Conservation (phyloP, 2,888 invertebrate genomes). For the Spialia ferax region DNA sequence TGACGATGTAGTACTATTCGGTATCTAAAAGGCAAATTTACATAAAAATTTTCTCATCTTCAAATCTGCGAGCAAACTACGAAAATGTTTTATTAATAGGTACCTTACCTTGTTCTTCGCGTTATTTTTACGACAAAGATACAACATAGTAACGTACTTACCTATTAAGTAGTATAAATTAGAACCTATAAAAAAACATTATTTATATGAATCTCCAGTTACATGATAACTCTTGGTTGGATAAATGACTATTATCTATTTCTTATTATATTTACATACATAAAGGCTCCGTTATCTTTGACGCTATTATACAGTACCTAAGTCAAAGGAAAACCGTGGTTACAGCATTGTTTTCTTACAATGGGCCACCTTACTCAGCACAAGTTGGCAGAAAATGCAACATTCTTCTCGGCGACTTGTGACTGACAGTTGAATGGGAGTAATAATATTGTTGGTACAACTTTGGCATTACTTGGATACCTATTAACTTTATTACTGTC, state of each 20-base stretch:
- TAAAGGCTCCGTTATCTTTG: neutral
- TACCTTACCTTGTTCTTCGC: too few species aligned
- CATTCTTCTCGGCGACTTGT: slow-evolving; percentile 1
- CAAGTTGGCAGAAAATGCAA: slow-evolving; percentile 13
- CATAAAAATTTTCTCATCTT: neutral
- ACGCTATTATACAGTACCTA: neutral
- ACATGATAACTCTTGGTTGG: too few species aligned
- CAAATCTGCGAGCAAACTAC: too few species aligned
- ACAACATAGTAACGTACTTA: too few species aligned
- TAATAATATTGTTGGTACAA: slow-evolving; percentile 20
- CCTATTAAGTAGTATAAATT: too few species aligned
- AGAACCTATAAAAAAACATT: too few species aligned
- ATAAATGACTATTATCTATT: neutral
- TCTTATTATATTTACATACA: neutral
- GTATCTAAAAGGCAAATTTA: neutral
- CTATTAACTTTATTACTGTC: too few species aligned
- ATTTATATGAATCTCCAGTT: too few species aligned
- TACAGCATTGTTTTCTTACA: neutral
- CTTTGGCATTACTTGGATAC: neutral
- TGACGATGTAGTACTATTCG: neutral
- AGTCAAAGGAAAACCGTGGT: neutral
- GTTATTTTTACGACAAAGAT: too few species aligned
- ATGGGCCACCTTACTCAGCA: slow-evolving; percentile 23
- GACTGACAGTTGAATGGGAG: slow-evolving; percentile 20
- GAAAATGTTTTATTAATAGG: too few species aligned